A percentile compares a stretch with the other conserved stretches of the same genome.
phyloP scores from a whole-genome alignment of 1,140 invertebrate species.

The Drosophila ananassae region DNA sequence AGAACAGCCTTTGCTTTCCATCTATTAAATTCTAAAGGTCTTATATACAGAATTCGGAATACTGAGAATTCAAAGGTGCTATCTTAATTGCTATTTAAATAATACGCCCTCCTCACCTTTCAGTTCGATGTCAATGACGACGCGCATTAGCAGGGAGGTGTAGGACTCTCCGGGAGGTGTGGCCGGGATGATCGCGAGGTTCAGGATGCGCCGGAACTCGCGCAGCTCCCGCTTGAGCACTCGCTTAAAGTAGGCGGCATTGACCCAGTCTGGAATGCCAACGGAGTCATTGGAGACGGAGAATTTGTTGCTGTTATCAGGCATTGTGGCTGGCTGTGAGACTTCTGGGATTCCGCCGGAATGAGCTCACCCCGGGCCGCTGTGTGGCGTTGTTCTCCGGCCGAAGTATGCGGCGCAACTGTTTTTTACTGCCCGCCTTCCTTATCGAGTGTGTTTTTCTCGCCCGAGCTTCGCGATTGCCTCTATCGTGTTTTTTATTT shows the following conservation, averaged over 20 bases:
- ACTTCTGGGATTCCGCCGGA: slow-evolving; percentile 19
- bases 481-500: slow-evolving; percentile 55
- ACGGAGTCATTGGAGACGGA: slow-evolving; percentile 51
- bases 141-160: slow-evolving; percentile 75
- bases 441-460: slow-evolving; percentile 63
- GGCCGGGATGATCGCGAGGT: slow-evolving; percentile 71
- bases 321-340: slow-evolving; percentile 49
- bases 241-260: slow-evolving; percentile 70
- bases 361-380: slow-evolving; percentile 33
- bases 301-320: slow-evolving; percentile 79
- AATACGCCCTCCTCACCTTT: slow-evolving; percentile 60
- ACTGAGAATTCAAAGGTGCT: not conserved
- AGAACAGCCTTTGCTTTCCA: not conserved
- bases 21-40: not conserved
- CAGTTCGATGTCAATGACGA: slow-evolving; percentile 80
- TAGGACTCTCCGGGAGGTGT: slow-evolving; percentile 76
- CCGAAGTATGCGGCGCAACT: slow-evolving; percentile 43
- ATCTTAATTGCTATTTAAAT: not conserved
- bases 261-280: slow-evolving; percentile 74
- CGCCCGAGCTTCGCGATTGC: slow-evolving; percentile 11
- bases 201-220: slow-evolving; percentile 75
- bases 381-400: slow-evolving; percentile 28
- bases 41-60: not conserved
- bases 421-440: slow-evolving; percentile 17
- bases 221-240: slow-evolving; percentile 63